These are phyloP conservation scores for Actinia tenebrosa DNA, from an alignment of 64 coral and sea anemone genomes.

Conservation along the genomic window DNA sequence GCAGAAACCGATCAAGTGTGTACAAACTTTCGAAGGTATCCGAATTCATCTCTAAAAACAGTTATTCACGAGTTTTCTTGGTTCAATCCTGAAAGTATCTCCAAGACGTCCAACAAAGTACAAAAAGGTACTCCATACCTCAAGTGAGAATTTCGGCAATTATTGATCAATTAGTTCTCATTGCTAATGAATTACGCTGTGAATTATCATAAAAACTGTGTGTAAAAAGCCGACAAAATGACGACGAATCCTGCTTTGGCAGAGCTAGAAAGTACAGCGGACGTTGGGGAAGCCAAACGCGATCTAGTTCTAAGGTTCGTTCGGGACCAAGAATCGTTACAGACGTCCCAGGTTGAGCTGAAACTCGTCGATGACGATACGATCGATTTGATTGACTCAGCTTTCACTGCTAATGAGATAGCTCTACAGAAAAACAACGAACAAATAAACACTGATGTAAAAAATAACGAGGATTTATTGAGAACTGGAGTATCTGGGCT, in stretches of 20 bases:
- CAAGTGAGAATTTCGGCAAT: not conserved
- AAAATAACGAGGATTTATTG: not conserved
- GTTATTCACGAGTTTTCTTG: not conserved
- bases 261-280: not conserved
- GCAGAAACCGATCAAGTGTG: not conserved
- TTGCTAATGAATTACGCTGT: not conserved
- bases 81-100: too few relatives aligned
- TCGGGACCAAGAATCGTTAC: conserved; percentile 85
- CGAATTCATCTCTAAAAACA: not conserved
- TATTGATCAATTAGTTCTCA: not conserved
- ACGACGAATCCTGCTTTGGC: conserved; percentile 12
- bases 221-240: not conserved
- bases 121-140: not conserved
- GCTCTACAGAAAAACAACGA: conserved; percentile 27
- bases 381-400: conserved; percentile 94
- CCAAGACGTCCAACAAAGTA: too few relatives aligned
- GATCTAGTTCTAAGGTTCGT: conserved; percentile 90
- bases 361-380: conserved; percentile 81
- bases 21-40: not conserved
- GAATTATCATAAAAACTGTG: not conserved
- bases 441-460: not conserved
- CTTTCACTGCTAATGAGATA: conserved; percentile 66
- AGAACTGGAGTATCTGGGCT: conserved; percentile 6
- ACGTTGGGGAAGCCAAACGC: conserved; percentile 53
- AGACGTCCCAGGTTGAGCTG: conserved; percentile 77